A percentile compares a stretch with the other conserved stretches of the same genome.
These are phyloP conservation scores for Linepithema humile DNA, from an alignment of 1,140 invertebrate genomes.

Conservation along the genomic window DNA sequence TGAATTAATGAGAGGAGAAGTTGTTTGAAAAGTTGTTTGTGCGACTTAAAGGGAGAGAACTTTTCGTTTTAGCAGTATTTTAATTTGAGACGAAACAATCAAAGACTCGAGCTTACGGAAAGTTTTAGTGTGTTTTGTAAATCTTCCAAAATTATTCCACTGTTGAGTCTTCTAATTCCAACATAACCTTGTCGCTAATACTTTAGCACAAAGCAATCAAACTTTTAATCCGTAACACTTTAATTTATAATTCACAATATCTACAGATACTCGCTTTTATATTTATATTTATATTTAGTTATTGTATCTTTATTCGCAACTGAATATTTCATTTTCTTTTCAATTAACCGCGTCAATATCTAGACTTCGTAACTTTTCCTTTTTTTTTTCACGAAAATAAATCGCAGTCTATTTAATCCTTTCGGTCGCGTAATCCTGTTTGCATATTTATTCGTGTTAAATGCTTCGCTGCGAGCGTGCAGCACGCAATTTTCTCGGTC, in stretches of 20 bases:
- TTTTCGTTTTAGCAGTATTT: background rate
- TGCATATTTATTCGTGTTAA: background rate
- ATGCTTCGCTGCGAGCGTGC: background rate
- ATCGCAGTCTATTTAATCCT: background rate
- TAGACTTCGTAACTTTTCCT: background rate
- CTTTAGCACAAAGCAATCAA: background rate
- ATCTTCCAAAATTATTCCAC: too few relatives aligned
- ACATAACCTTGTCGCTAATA: background rate
- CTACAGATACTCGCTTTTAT: background rate
- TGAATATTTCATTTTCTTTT: background rate
- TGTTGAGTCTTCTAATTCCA: background rate
- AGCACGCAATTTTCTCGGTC: constrained; percentile 12
- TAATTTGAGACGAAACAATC: background rate
- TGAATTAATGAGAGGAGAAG: background rate
- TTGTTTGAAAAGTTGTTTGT: background rate
- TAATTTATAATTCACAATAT: background rate
- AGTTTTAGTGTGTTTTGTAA: background rate
- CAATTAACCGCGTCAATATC: background rate
- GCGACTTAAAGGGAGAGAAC: background rate
- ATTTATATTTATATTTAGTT: background rate
- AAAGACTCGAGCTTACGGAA: background rate
- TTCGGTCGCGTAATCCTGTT: background rate
- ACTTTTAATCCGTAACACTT: background rate
- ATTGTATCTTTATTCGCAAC: background rate
- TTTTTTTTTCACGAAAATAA: background rate